phyloP scores from a whole-genome alignment of 2,888 invertebrate species.

The Chymomyza caudatula region DNA sequence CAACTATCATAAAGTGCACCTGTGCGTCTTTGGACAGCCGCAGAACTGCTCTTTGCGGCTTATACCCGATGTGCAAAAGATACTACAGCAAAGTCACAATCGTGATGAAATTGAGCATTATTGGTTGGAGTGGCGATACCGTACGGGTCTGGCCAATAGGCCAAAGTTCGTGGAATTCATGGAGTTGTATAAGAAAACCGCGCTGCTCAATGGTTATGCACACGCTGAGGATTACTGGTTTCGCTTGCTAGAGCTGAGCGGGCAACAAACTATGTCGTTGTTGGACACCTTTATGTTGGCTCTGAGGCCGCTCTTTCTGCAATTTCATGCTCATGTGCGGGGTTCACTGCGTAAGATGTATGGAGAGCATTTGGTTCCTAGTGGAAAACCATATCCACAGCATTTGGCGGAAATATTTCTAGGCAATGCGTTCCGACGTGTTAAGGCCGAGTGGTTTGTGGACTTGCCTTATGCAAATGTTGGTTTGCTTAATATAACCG shows the following conservation, averaged over 20 bases:
- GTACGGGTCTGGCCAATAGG: conserved; percentile 61
- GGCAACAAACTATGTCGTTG: conserved; percentile 55
- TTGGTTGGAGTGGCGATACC: conserved; percentile 74
- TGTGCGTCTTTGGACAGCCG: conserved; percentile 84
- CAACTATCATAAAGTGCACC: conserved; percentile 85
- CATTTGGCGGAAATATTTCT: conserved; percentile 74
- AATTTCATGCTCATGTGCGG: conserved; percentile 75
- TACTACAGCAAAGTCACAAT: conserved; percentile 62
- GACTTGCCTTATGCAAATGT: conserved; percentile 83
- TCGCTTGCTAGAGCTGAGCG: conserved; percentile 81
- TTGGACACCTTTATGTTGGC: conserved; percentile 61
- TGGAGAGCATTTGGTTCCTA: conserved; percentile 57
- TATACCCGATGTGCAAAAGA: conserved; percentile 80
- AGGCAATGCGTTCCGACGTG: conserved; percentile 78
- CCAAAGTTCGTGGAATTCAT: conserved; percentile 66
- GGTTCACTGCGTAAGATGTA: conserved; percentile 62
- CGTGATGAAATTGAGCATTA: conserved; percentile 73
- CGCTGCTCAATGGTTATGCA: conserved; percentile 64
- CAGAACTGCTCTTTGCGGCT: conserved; percentile 83
- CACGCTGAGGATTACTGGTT: conserved; percentile 84
- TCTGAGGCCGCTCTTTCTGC: conserved; percentile 67
- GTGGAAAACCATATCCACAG: conserved; percentile 69
- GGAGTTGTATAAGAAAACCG: conserved; percentile 71
- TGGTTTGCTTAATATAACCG: conserved; percentile 84
- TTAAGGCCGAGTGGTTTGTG: conserved; percentile 80